A percentile compares a stretch with the other conserved stretches of the same genome.
These are phyloP conservation scores for Phyllopteryx taeniolatus DNA, from an alignment of 2,113 vertebrate genomes.

Conservation along the genomic window DNA sequence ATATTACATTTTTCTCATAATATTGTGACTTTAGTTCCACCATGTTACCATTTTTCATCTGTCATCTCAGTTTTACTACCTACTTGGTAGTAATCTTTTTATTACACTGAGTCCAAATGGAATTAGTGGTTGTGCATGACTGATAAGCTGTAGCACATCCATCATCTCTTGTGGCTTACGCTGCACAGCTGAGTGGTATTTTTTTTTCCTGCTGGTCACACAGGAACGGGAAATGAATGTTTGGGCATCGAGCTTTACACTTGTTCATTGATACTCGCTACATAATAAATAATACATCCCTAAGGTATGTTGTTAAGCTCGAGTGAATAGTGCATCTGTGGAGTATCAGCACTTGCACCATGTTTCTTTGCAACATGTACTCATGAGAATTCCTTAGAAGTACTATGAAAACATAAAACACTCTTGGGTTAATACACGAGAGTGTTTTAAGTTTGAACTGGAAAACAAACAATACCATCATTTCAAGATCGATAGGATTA, in stretches of 20 bases:
- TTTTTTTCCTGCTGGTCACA: slow-evolving; percentile 58
- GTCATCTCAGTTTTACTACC: not conserved
- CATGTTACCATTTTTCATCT: not conserved
- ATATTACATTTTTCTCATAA: not conserved
- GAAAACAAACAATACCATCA: not conserved
- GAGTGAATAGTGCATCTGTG: not conserved
- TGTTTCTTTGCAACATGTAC: too few relatives aligned
- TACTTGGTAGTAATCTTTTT: not conserved
- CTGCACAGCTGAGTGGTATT: slow-evolving; percentile 60
- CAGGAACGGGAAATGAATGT: slow-evolving; percentile 68
- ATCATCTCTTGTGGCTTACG: slow-evolving; percentile 39
- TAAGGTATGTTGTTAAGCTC: slow-evolving; percentile 10
- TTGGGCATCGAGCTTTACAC: slow-evolving; percentile 44
- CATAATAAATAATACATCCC: not conserved
- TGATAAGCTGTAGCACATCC: slow-evolving; percentile 30
- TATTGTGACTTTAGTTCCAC: not conserved
- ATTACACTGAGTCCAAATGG: not conserved
- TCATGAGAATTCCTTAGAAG: too few relatives aligned
- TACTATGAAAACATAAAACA: too few relatives aligned
- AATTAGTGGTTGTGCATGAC: slow-evolving; percentile 29
- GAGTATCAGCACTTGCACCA: slow-evolving; percentile 1
- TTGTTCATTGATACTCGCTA: slow-evolving; percentile 2
- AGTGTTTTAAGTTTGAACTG: not conserved
- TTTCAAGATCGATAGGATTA: not conserved
- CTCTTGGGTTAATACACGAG: too few relatives aligned